Conservation (phyloP, 2,797 vertebrate genomes). For the Periparus ater region DNA sequence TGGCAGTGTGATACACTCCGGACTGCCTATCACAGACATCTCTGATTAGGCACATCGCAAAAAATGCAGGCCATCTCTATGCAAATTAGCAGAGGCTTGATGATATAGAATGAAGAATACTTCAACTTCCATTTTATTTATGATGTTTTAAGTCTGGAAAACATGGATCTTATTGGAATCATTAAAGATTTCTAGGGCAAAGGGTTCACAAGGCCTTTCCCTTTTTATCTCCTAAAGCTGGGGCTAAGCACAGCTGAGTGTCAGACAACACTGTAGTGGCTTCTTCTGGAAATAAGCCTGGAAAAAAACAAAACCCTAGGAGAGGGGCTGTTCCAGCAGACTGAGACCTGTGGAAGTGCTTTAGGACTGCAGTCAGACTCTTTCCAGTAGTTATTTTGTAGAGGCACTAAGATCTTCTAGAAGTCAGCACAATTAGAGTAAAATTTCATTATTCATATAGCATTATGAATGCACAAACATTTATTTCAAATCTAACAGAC, state of each 20-base stretch:
- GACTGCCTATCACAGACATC: not conserved
- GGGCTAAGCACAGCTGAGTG: not conserved
- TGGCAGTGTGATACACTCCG: constrained; percentile 1
- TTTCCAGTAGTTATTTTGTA: not conserved
- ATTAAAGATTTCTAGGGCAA: not conserved
- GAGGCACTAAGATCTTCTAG: not conserved
- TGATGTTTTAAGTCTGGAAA: not conserved
- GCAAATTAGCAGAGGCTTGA: not conserved
- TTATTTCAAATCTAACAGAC: not conserved
- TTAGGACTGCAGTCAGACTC: not conserved
- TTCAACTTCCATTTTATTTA: not conserved
- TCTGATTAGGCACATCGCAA: not conserved
- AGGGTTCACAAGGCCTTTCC: rapidly evolving
- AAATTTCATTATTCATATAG: not conserved
- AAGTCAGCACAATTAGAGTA: not conserved
- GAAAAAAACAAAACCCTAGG: not conserved
- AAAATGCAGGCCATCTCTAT: not conserved
- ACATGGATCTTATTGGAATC: not conserved
- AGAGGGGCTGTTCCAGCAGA: not conserved
- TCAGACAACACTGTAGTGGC: not conserved
- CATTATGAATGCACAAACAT: not conserved
- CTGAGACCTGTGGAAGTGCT: not conserved
- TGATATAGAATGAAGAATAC: not conserved
- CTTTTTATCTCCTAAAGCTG: not conserved
- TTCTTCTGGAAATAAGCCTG: not conserved